Conservation (phyloP, 1,140 invertebrate genomes). For the Melitaea cinxia region DNA sequence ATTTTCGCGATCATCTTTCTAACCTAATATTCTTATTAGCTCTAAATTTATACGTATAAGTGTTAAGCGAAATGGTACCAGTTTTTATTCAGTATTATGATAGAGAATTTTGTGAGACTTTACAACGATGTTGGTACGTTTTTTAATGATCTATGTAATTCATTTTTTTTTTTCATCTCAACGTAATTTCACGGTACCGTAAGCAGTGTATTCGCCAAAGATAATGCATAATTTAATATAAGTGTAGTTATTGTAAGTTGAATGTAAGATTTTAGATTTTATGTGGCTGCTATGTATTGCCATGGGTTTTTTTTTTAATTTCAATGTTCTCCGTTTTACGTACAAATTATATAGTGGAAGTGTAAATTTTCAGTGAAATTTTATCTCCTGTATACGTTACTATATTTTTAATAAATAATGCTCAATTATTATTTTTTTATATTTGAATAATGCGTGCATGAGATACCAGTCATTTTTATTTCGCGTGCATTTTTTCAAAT, state of each 20-base stretch:
- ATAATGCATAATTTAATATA: conserved; percentile 77
- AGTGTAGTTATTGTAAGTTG: conserved; percentile 48
- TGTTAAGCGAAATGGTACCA: conserved; percentile 63
- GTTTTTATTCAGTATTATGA: conserved; percentile 75
- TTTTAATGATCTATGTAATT: conserved; percentile 53
- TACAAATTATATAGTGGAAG: background rate
- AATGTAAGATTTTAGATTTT: conserved; percentile 40
- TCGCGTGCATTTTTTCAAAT: background rate
- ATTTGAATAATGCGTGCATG: background rate
- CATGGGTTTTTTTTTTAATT: conserved; percentile 21
- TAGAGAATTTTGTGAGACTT: conserved; percentile 75
- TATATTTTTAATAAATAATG: conserved; percentile 22
- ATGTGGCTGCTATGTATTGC: conserved; percentile 38
- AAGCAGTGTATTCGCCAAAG: conserved; percentile 80
- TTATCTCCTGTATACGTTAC: background rate
- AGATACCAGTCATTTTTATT: background rate
- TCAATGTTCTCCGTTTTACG: conserved; percentile 9
- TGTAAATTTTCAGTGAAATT: background rate
- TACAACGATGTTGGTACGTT: conserved; percentile 75
- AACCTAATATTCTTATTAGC: conserved; percentile 50
- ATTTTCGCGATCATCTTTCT: conserved; percentile 53
- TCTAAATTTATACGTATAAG: conserved; percentile 48
- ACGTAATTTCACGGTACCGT: conserved; percentile 63
- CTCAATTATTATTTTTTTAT: conserved; percentile 31
- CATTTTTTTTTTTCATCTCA: conserved; percentile 49